These are phyloP conservation scores for Drosophila jambulina DNA, from an alignment of 1,140 invertebrate genomes.

Conservation along the genomic window DNA sequence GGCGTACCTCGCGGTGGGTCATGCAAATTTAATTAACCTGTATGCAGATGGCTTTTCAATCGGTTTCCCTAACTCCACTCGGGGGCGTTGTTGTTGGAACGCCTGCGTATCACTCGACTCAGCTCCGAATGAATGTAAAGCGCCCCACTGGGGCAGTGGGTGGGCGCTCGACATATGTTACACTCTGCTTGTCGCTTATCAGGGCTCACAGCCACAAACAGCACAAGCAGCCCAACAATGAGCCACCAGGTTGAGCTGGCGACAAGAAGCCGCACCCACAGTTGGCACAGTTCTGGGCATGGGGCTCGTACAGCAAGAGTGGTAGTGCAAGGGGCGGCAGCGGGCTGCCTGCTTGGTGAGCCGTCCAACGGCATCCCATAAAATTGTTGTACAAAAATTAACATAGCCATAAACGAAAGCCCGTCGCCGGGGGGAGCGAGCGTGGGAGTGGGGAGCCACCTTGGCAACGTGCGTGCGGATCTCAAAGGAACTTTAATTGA, in stretches of 20 bases:
- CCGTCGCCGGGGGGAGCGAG: neutral
- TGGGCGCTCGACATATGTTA: constrained; percentile 63
- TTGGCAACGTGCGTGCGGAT: constrained; percentile 21
- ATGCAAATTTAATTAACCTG: constrained; percentile 58
- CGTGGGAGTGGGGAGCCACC: neutral
- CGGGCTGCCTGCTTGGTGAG: constrained; percentile 15
- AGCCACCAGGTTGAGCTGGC: constrained; percentile 31
- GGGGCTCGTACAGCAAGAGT: neutral
- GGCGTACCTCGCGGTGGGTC: constrained; percentile 9
- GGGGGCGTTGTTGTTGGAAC: constrained; percentile 15
- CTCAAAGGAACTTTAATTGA: constrained; percentile 45
- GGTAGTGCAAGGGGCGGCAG: neutral
- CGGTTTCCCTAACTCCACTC: constrained; percentile 26
- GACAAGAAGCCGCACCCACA: constrained; percentile 54
- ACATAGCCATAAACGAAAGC: constrained; percentile 73
- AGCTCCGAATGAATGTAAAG: constrained; percentile 42
- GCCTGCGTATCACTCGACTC: constrained; percentile 59
- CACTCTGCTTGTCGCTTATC: constrained; percentile 51
- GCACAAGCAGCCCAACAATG: constrained; percentile 26
- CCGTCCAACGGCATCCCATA: constrained; percentile 66
- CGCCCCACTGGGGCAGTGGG: constrained; percentile 15
- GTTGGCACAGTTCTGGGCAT: constrained; percentile 63
- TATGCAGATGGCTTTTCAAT: constrained; percentile 79
- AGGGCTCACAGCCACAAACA: constrained; percentile 52
- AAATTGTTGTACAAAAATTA: constrained; percentile 75